These are phyloP conservation scores for Timema cristinae DNA, from an alignment of 2,888 invertebrate species.

Conservation along the genomic window DNA sequence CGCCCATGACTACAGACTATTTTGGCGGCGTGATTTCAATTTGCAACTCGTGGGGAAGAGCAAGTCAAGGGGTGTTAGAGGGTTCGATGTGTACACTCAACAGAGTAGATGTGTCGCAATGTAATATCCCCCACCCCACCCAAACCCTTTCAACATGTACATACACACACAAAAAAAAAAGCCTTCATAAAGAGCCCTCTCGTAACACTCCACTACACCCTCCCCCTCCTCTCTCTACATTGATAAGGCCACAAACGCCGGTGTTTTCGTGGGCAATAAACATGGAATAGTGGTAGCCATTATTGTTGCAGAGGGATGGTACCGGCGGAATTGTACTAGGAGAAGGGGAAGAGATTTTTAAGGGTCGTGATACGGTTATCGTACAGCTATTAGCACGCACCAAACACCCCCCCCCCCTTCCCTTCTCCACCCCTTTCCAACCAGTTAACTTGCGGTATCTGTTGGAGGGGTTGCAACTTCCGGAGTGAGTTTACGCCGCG, in stretches of 20 bases:
- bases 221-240: neutral
- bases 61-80: neutral
- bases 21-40: constrained; percentile 13
- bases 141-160: neutral
- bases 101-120: too few species aligned
- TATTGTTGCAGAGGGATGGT: constrained; percentile 6
- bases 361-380: constrained; percentile 20
- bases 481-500: neutral
- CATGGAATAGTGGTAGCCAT: constrained; percentile 10
- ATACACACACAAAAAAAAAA: neutral
- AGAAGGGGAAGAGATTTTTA: constrained; percentile 11
- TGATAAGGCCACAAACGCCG: constrained; percentile 6
- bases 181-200: neutral
- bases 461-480: neutral
- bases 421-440: neutral
- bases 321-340: neutral
- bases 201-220: neutral
- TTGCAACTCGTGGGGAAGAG: neutral
- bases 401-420: neutral
- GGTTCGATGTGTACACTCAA: neutral
- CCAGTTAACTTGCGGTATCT: neutral
- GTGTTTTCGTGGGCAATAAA: constrained; percentile 21
- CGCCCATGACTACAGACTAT: constrained; percentile 8
- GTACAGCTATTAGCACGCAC: constrained; percentile 13
- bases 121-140: too few species aligned